These are phyloP conservation scores for Eristalis intricaria DNA, from an alignment of 2,888 invertebrate genomes.

Conservation along the genomic window DNA sequence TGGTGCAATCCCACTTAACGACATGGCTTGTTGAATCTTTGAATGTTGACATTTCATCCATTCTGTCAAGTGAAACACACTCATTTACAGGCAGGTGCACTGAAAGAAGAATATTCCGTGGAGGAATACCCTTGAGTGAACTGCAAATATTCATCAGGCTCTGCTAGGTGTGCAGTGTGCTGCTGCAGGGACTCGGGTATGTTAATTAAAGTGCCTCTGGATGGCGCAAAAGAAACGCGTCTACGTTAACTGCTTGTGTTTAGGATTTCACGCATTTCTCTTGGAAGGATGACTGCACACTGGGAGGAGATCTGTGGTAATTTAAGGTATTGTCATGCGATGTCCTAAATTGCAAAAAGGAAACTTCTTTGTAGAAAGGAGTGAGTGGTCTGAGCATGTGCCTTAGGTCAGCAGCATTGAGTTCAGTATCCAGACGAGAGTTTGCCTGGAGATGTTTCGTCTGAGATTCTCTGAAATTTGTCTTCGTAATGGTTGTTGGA, in stretches of 20 bases:
- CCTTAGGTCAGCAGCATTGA: background rate
- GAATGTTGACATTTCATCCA: slow-evolving; percentile 65
- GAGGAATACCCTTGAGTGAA: slow-evolving; percentile 68
- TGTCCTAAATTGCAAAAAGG: background rate
- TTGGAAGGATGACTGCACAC: background rate
- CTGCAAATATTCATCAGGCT: slow-evolving; percentile 54
- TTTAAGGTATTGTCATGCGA: background rate
- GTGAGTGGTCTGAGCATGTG: background rate
- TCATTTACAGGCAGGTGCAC: slow-evolving; percentile 69
- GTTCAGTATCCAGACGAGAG: background rate
- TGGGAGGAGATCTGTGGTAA: background rate
- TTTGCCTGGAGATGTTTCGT: background rate
- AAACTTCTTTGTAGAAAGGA: background rate
- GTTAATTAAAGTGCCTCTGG: slow-evolving; percentile 60
- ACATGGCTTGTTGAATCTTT: slow-evolving; percentile 50
- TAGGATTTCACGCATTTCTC: background rate
- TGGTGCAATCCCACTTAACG: slow-evolving; percentile 43
- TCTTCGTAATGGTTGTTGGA: background rate
- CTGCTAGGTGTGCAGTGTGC: background rate
- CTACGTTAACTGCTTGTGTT: slow-evolving; percentile 8
- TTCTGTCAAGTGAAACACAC: slow-evolving; percentile 32
- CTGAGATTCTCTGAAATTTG: background rate
- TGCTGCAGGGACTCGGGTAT: slow-evolving; percentile 38
- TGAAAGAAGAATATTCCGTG: slow-evolving; percentile 33
- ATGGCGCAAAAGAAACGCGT: slow-evolving; percentile 2